Conservation (phyloP, 2,888 invertebrate species). For the Tholera decimalis region DNA sequence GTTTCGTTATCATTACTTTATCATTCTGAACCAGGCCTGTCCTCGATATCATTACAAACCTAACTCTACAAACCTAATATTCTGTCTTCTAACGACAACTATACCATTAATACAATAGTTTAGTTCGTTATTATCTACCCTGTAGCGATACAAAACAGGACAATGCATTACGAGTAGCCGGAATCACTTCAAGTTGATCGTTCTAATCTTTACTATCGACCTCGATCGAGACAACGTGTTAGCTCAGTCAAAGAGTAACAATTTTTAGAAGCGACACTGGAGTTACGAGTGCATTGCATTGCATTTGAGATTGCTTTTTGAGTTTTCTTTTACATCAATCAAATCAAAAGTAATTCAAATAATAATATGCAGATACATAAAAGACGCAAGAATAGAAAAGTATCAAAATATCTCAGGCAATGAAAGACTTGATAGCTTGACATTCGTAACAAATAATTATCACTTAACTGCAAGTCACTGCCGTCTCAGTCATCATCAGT, state of each 20-base stretch:
- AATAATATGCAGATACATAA: no score
- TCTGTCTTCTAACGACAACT: slow-evolving; percentile 12
- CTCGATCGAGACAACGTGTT: slow-evolving; percentile 52
- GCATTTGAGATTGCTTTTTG: no score
- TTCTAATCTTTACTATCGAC: slow-evolving; percentile 56
- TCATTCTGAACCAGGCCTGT: slow-evolving; percentile 4
- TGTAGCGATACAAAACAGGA: slow-evolving; percentile 37
- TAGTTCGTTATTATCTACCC: slow-evolving; percentile 33
- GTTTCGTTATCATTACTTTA: slow-evolving; percentile 11
- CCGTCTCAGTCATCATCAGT: no score
- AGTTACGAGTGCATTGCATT: not conserved
- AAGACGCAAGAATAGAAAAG: no score
- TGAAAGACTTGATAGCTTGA: no score
- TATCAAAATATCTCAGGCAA: no score
- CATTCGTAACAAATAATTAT: no score
- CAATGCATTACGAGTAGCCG: slow-evolving; percentile 46
- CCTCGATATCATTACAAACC: slow-evolving; percentile 21
- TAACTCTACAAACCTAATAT: slow-evolving; percentile 2
- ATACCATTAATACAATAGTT: slow-evolving; percentile 24
- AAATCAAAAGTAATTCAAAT: no score
- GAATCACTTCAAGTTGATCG: slow-evolving; percentile 33
- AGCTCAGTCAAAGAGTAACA: slow-evolving; percentile 39
- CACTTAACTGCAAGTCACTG: no score
- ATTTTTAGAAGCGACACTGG: not conserved
- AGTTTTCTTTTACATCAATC: no score